Conservation (phyloP, 1,140 invertebrate species). For the Anastatus disparis region DNA sequence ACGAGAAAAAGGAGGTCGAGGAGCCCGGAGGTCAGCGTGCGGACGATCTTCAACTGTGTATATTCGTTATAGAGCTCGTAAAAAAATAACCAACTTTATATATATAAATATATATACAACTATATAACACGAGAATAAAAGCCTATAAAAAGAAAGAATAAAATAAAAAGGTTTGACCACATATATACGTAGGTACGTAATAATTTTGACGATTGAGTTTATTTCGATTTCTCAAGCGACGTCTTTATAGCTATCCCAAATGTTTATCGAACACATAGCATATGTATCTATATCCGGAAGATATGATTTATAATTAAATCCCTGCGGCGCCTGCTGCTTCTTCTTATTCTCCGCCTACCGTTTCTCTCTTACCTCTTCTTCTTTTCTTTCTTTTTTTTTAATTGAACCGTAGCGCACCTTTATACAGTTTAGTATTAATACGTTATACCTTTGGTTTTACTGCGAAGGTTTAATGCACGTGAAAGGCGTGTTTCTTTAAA, state of each 20-base stretch:
- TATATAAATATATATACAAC: neutral
- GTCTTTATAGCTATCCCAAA: conserved; percentile 1
- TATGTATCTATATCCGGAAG: neutral
- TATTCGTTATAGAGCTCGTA: conserved; percentile 1
- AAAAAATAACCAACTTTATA: neutral
- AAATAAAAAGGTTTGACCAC: no score
- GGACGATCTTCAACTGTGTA: conserved; percentile 5
- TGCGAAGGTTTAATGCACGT: neutral
- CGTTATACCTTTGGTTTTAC: no score
- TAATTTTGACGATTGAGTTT: neutral
- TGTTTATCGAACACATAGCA: neutral
- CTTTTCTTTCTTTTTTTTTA: conserved; percentile 3
- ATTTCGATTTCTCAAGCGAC: neutral
- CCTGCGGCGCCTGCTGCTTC: neutral
- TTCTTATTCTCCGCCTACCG: neutral
- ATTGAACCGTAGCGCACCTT: conserved; percentile 12
- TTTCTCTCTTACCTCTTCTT: neutral
- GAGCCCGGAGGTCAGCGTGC: conserved; percentile 9
- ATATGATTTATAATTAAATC: conserved; percentile 28
- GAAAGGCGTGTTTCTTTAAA: neutral
- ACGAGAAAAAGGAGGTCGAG: conserved; percentile 21
- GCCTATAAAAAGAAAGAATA: no score
- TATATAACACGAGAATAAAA: neutral
- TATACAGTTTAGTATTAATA: no score
- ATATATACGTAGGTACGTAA: no score